Base-by-base conservation (phyloP, 2,113 vertebrate genomes). In the Thryonomys swinderianus region DNA sequence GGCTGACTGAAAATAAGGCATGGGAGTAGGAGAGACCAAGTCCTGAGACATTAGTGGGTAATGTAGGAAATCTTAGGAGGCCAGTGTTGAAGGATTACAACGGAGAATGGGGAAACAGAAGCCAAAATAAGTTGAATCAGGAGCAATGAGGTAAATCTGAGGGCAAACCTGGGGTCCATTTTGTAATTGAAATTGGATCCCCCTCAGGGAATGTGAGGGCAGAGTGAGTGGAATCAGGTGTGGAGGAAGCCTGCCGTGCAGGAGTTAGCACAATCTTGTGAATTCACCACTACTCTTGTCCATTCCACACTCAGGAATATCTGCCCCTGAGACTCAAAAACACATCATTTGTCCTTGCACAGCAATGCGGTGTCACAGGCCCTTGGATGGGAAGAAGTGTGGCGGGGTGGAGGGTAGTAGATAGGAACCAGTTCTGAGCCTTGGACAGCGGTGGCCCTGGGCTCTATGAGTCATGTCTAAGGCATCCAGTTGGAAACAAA, bases 341-440 rank as follows among this genome's bases (percentile, higher is more conserved):
- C 17, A 57, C 11, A 61, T 25, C 2, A 8, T 64, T 6, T 48
- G 27, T n/a, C 73, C 74, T 71, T 59, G 42, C 45, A 59, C 2
- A 32, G 23, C 23, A 91, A 11, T 1, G 5, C 30, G 3, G 45
- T 18, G 30, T 64, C 59, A 66, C 3, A 18, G 13, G 6, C 25
- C 14, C 11, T 1, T 4, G 16, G 17, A 10, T 57, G 61, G 3
- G 45, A 34, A 79, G n/a, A n/a, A 79, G 5, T 30, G 0, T 3
- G 5, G 34, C 23, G 17, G 16, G 12, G 1, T 0, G 17, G 10
- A 89, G n/a, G 42, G 57, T 0, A 57, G 17, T 11, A 10, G 34
- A 37, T 45, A 37, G 64, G 12, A 0, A 16, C 17, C 11, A n/a
- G 57, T n/a, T 71, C 82, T 7, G 13, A 17, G 1, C 57, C 37